Conservation (phyloP, 2,113 vertebrate species). For the Helogale parvula region DNA sequence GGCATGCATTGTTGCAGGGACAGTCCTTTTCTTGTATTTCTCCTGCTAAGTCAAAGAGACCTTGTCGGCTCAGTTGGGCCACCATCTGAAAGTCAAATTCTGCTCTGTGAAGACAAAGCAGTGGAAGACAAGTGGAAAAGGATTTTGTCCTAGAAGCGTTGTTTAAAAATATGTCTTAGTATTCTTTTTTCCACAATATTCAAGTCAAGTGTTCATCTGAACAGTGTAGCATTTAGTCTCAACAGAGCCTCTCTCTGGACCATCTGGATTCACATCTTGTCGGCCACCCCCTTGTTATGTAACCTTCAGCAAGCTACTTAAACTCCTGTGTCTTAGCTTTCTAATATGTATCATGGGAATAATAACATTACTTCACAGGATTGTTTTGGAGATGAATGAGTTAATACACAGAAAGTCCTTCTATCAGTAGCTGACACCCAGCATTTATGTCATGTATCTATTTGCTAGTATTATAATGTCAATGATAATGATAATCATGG, state of each 20-base stretch:
- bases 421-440: no score
- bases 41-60: not conserved
- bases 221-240: not conserved
- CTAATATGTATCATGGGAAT: not conserved
- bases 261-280: not conserved
- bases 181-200: not conserved
- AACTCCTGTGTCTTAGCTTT: not conserved
- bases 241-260: fast-evolving
- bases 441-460: not conserved
- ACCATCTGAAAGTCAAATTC: not conserved
- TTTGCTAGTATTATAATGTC: not conserved
- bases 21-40: not conserved
- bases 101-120: not conserved
- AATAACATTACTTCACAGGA: not conserved
- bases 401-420: not conserved
- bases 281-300: not conserved
- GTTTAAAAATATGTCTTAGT: not conserved
- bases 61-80: not conserved
- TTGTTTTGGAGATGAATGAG: not conserved
- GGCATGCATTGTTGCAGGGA: not conserved
- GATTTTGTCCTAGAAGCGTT: not conserved
- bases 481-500: not conserved
- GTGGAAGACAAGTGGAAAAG: not conserved
- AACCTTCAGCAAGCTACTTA: not conserved
- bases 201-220: not conserved